Evolutionary conservation across 2,888 invertebrate species (phyloP).

Genomic region (Megaustenia siamemsis): DNA sequence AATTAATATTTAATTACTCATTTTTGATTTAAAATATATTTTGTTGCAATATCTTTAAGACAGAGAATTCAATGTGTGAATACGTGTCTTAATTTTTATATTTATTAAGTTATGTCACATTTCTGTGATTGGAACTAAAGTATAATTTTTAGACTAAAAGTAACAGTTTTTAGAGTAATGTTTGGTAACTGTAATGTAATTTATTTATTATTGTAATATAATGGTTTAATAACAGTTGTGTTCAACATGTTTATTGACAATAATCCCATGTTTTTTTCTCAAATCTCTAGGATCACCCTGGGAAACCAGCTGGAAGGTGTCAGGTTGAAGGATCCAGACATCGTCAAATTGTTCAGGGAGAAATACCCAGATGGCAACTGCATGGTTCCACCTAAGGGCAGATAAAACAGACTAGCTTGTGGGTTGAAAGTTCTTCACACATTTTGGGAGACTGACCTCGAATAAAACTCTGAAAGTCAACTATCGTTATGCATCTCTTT

Average conservation of each 20-base stretch:
- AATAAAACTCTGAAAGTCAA: not conserved
- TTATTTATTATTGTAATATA: not conserved
- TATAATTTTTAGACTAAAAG: not conserved
- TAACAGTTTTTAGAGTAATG: too few relatives aligned
- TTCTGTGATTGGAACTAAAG: too few relatives aligned
- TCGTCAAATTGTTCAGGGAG: slow-evolving; percentile 91
- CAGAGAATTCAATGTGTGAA: too few relatives aligned
- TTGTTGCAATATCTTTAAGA: too few relatives aligned
- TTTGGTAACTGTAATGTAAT: not conserved
- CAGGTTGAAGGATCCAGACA: slow-evolving; percentile 92
- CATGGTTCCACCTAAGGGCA: slow-evolving; percentile 68
- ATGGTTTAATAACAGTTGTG: too few relatives aligned
- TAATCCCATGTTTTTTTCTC: not conserved
- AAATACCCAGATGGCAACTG: slow-evolving; percentile 92
- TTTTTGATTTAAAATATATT: too few relatives aligned
- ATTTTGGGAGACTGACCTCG: not conserved
- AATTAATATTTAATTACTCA: too few relatives aligned
- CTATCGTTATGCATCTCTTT: too few relatives aligned
- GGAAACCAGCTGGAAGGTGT: slow-evolving; percentile 98
- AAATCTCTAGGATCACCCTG: slow-evolving; percentile 84
- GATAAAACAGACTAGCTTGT: slow-evolving; percentile 30
- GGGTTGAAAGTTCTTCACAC: not conserved
- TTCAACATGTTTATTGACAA: not conserved
- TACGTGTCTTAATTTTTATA: too few relatives aligned
- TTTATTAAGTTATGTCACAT: too few relatives aligned